Conservation (phyloP, 1,140 invertebrate species). For the Diachasmimorpha longicaudata region DNA sequence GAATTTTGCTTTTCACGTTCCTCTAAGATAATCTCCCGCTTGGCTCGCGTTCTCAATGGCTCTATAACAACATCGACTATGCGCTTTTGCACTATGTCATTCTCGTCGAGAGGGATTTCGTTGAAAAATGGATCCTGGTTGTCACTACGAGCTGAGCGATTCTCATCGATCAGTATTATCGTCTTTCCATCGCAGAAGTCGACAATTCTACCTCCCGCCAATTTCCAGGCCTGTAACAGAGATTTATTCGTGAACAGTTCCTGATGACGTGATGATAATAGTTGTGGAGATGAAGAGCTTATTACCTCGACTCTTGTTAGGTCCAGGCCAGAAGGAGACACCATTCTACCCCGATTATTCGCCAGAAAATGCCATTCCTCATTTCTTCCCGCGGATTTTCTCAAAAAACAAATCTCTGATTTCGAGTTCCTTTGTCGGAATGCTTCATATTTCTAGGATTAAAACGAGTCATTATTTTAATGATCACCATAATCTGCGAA, state of each 20-base stretch:
- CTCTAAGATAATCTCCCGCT: conserved; percentile 37
- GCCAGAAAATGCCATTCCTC: conserved; percentile 24
- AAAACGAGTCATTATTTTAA: not conserved
- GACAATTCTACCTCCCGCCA: conserved; percentile 48
- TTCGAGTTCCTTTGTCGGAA: conserved; percentile 41
- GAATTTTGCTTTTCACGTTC: conserved; percentile 34
- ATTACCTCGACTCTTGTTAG: conserved; percentile 49
- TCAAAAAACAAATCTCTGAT: conserved; percentile 46
- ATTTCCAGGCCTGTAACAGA: conserved; percentile 43
- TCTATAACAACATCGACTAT: conserved; percentile 34
- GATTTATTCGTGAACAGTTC: conserved; percentile 5
- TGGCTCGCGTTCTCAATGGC: conserved; percentile 34
- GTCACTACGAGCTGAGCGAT: conserved; percentile 14
- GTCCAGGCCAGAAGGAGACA: conserved; percentile 36
- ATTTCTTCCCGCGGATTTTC: conserved; percentile 34
- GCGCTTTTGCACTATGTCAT: conserved; percentile 35
- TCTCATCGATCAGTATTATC: conserved; percentile 41
- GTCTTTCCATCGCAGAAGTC: conserved; percentile 47
- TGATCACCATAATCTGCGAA: not conserved
- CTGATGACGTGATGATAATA: not conserved
- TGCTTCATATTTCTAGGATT: conserved; percentile 46
- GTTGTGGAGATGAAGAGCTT: not conserved
- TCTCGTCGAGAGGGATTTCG: conserved; percentile 44
- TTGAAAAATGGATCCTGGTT: conserved; percentile 40
- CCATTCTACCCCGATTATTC: conserved; percentile 25